Conservation (phyloP, 1,140 invertebrate genomes). For the Philotrypesis tridentata region DNA sequence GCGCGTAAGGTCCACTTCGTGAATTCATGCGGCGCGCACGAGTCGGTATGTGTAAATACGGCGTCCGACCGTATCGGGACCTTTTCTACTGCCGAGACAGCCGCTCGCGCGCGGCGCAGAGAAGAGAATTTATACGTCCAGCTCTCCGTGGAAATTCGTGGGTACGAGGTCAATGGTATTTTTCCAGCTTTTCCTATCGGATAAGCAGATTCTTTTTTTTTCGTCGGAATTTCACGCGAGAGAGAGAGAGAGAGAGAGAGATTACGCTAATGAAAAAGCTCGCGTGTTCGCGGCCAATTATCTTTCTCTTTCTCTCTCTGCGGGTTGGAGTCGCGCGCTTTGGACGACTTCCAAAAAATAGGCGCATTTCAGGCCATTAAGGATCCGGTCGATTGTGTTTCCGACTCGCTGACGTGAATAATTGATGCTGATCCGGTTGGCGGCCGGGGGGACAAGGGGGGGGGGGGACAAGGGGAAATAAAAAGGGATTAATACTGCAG, state of each 20-base stretch:
- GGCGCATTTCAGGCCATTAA: neutral
- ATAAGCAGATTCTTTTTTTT: neutral
- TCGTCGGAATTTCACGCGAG: neutral
- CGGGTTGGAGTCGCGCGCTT: neutral
- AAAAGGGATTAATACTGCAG: no score
- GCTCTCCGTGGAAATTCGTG: neutral
- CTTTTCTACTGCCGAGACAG: neutral
- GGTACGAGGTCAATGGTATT: neutral
- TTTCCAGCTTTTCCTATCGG: neutral
- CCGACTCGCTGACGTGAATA: neutral
- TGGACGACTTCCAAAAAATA: slow-evolving; percentile 10
- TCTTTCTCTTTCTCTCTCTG: neutral
- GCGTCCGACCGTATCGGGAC: neutral
- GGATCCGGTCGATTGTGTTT: neutral
- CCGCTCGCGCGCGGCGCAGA: no score
- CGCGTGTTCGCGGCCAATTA: slow-evolving; percentile 14
- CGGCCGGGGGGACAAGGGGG: no score
- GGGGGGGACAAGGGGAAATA: no score
- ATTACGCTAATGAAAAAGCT: slow-evolving; percentile 36
- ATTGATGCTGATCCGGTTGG: neutral
- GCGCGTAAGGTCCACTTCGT: neutral
- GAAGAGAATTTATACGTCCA: neutral
- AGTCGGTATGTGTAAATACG: neutral
- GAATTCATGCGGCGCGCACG: neutral
- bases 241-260: no score